Evolutionary conservation across 1,140 invertebrate species (phyloP), one percentile per base, ranked within the genome.

Genomic region (Heliothis virescens): DNA sequence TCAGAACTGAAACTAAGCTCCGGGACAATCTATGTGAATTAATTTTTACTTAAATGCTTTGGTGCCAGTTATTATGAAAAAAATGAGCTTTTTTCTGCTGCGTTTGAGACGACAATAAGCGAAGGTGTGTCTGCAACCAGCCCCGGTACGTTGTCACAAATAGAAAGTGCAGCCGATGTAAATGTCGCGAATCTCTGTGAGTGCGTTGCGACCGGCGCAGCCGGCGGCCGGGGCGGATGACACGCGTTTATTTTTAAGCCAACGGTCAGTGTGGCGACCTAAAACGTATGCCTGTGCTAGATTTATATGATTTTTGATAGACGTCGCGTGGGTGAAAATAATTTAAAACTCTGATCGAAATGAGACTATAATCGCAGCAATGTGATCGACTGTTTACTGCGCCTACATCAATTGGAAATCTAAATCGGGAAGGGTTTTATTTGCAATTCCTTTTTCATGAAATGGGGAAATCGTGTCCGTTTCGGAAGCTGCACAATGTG

Each of bases 101-200:
- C 13, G 48, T 41, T 41, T 41, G 0, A 41, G 34, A 41, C 21
- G 21, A 26, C 29, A 74, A 65, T 65, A 16, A 26, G 53, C 15
- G 16, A 53, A 12, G 59, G 47, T 53, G 13, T 50, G 59, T 65
- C 67, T 72, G 75, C 59, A 48, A 75, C 79, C 55, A 72, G 82
- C 78, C 78, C 83, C 80, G 83, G 82, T 85, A 77, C 71, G 34
- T 75, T 79, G 83, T 90, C 87, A 81, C 77, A 92, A 92, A 92
- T 92, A 92, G 90, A 91, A 89, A 91, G 86, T 90, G 88, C 90
- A 91, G 79, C 82, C 83, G 85, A 83, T 90, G 83, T 87, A 92
- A 92, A 92, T 92, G 91, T 91, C 90, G 87, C 87, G 83, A 84
- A 79, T 85, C 69, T 67, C 16, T 7, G 74, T 48, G 53, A 76